Percentiles rank a stretch among this genome's conserved stretches.
Evolutionary conservation across 1,140 invertebrate genomes (phyloP).

Genomic region (Augochlora pura): DNA sequence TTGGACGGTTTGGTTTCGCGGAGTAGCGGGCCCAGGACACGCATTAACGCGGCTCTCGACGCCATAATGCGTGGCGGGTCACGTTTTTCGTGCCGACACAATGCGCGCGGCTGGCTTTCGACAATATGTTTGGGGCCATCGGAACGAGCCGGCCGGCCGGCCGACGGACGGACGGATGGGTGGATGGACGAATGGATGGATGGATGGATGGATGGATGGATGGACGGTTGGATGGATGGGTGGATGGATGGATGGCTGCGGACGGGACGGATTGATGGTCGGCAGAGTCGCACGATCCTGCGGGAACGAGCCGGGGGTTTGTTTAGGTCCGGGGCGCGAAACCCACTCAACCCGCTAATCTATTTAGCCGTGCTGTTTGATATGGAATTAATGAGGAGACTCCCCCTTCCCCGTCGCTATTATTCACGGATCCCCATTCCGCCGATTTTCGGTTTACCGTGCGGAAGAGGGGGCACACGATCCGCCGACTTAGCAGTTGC

Average conservation of each 20-base stretch:
- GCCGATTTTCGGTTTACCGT: slow-evolving; percentile 58
- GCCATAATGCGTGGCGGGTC: slow-evolving; percentile 55
- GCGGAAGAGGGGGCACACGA: not conserved
- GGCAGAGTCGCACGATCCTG: slow-evolving; percentile 29
- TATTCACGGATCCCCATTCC: slow-evolving; percentile 54
- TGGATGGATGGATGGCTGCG: slow-evolving; percentile 50
- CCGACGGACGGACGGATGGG: slow-evolving; percentile 8
- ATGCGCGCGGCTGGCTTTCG: slow-evolving; percentile 52
- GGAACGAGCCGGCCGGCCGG: slow-evolving; percentile 50
- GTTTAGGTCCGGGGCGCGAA: slow-evolving; percentile 74
- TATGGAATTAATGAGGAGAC: slow-evolving; percentile 79
- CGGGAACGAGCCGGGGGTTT: slow-evolving; percentile 66
- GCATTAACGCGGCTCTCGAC: slow-evolving; percentile 70
- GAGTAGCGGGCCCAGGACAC: slow-evolving; percentile 66
- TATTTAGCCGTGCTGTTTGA: slow-evolving; percentile 80
- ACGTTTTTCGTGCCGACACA: slow-evolving; percentile 36
- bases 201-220: slow-evolving; percentile 31
- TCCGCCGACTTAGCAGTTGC: slow-evolving; percentile 36
- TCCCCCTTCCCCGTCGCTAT: slow-evolving; percentile 38
- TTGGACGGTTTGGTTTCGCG: slow-evolving; percentile 58
- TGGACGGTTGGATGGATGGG: slow-evolving; percentile 14
- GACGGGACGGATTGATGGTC: slow-evolving; percentile 50
- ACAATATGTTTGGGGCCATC: slow-evolving; percentile 71
- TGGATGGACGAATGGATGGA: slow-evolving; percentile 16
- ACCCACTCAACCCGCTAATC: slow-evolving; percentile 79